Conservation (phyloP, 2,888 invertebrate genomes). For the Imbricaverruca yamaguchii region DNA sequence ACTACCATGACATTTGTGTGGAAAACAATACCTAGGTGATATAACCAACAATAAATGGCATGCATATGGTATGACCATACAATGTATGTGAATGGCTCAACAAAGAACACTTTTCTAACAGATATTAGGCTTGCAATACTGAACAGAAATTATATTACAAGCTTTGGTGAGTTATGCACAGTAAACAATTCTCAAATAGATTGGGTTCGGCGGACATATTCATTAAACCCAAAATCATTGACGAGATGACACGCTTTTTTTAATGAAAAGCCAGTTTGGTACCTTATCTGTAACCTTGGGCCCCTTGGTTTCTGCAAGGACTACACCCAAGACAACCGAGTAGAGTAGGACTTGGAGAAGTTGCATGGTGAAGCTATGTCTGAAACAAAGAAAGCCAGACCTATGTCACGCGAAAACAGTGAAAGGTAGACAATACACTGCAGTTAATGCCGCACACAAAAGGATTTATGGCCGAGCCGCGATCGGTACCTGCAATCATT, state of each 20-base stretch:
- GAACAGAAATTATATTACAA: background rate
- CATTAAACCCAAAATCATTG: background rate
- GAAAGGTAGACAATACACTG: no score
- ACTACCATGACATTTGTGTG: no score
- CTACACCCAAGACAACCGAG: background rate
- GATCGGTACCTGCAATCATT: no score
- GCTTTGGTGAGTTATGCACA: background rate
- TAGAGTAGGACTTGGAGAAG: background rate
- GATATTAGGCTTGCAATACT: background rate
- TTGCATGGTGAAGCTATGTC: background rate
- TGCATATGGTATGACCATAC: no score
- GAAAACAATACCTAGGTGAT: no score
- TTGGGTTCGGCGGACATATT: background rate
- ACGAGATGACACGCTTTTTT: background rate
- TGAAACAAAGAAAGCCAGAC: background rate
- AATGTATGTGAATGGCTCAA: no score
- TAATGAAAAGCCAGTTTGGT: background rate
- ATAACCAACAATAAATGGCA: no score
- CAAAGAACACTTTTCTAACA: background rate
- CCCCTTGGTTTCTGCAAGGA: background rate
- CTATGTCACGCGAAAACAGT: no score
- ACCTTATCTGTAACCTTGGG: conserved; percentile 17
- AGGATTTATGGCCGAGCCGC: no score
- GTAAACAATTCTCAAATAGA: background rate
- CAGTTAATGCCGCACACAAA: no score